phyloP scores from a whole-genome alignment of 2,797 vertebrate species.

The Sebastes steindachneri region DNA sequence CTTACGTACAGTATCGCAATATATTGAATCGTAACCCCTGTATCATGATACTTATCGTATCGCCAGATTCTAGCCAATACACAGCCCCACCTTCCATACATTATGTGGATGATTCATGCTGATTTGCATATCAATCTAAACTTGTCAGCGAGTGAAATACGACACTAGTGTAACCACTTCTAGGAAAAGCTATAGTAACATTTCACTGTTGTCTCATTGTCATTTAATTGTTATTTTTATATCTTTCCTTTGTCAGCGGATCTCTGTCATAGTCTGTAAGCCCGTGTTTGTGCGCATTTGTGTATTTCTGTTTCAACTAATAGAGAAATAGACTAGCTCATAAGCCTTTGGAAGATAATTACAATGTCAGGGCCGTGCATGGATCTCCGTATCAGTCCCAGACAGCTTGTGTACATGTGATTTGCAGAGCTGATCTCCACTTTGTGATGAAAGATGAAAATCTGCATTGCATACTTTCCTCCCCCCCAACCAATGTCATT shows the following conservation, averaged over 20 bases:
- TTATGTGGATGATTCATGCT: not conserved
- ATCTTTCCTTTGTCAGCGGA: not conserved
- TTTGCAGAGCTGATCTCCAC: conserved; percentile 40
- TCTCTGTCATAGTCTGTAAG: not conserved
- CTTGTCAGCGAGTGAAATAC: not conserved
- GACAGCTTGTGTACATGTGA: conserved; percentile 39
- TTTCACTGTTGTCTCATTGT: not conserved
- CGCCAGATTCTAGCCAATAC: too few relatives aligned
- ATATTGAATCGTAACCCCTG: too few relatives aligned
- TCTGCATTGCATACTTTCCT: not conserved
- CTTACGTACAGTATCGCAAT: too few relatives aligned
- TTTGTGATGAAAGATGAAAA: conserved; percentile 43
- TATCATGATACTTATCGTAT: too few relatives aligned
- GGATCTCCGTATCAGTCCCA: conserved; percentile 38
- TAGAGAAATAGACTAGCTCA: conserved; percentile 32
- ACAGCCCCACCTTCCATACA: not conserved
- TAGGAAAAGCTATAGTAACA: not conserved
- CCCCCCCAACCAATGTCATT: conserved; percentile 6
- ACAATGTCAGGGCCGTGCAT: conserved; percentile 31
- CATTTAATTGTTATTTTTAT: conserved; percentile 1
- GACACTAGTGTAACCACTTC: not conserved
- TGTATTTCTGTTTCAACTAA: conserved; percentile 15
- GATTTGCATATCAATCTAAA: not conserved
- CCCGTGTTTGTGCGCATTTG: conserved; percentile 8
- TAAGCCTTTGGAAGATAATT: conserved; percentile 34